phyloP scores from a whole-genome alignment of 2,888 invertebrate genomes.

The Athalia cordata region DNA sequence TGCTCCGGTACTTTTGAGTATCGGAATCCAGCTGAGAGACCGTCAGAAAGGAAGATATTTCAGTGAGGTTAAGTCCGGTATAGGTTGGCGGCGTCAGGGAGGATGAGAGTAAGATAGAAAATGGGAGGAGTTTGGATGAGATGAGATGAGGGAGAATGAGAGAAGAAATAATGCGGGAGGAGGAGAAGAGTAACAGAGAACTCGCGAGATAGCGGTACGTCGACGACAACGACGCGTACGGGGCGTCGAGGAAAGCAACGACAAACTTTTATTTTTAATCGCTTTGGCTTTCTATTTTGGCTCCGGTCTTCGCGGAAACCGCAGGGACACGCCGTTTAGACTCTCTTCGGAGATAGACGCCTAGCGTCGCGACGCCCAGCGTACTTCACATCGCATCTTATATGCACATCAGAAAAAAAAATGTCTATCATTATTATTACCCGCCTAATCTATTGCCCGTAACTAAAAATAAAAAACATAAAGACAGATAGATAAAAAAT shows the following conservation, averaged over 20 bases:
- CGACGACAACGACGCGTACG: background rate
- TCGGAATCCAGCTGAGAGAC: slow-evolving; percentile 30
- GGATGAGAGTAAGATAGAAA: slow-evolving; percentile 11
- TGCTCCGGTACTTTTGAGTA: slow-evolving; percentile 29
- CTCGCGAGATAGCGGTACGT: slow-evolving; percentile 8
- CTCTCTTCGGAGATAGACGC: slow-evolving; percentile 30
- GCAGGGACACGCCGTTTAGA: slow-evolving; percentile 40
- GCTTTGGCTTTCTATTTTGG: slow-evolving; percentile 46
- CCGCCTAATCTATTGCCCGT: background rate
- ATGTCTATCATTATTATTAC: background rate
- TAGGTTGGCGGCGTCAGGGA: slow-evolving; percentile 25
- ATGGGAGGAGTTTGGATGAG: background rate
- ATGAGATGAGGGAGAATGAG: slow-evolving; percentile 18
- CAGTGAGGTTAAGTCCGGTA: slow-evolving; percentile 29
- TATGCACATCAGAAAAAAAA: background rate
- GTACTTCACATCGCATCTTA: background rate
- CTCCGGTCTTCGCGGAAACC: slow-evolving; percentile 45
- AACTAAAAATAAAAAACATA: background rate
- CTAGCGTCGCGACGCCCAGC: background rate
- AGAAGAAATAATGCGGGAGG: background rate
- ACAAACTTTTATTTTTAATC: slow-evolving; percentile 43
- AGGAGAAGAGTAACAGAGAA: slow-evolving; percentile 15
- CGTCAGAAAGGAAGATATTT: slow-evolving; percentile 37
- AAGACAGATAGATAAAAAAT: background rate
- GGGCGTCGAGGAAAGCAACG: slow-evolving; percentile 31